phyloP scores from a whole-genome alignment of 2,797 vertebrate species.

The Limosa lapponica region DNA sequence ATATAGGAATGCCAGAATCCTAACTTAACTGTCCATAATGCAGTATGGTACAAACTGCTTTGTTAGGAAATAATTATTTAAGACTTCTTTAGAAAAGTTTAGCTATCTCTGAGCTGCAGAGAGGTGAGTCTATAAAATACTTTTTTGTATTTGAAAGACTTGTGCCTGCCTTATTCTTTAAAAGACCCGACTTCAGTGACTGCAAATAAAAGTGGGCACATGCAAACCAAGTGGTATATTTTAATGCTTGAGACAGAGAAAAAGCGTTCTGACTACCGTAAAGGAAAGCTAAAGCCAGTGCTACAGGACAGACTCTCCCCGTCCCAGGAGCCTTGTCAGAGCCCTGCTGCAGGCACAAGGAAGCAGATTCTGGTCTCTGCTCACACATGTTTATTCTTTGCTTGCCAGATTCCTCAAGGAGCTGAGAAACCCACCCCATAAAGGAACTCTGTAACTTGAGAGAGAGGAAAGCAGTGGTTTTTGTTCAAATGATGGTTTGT shows the following conservation, averaged over 20 bases:
- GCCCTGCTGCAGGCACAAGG: not conserved
- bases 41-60: not conserved
- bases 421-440: not conserved
- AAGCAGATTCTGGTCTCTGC: not conserved
- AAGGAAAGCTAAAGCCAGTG: not conserved
- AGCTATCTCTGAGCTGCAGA: not conserved
- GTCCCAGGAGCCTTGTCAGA: not conserved
- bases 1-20: not conserved
- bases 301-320: not conserved
- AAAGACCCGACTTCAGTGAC: not conserved
- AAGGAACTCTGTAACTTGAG: not conserved
- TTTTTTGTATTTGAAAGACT: not conserved
- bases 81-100: not conserved
- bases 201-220: not conserved
- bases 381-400: rapidly evolving
- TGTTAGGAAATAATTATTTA: not conserved
- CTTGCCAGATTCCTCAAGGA: not conserved
- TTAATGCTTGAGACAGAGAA: not conserved
- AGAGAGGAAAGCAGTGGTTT: not conserved
- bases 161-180: not conserved
- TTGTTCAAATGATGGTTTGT: not conserved
- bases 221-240: not conserved
- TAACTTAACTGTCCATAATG: not conserved
- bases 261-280: not conserved
- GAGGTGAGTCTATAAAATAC: not conserved